These are phyloP conservation scores for Desmophyllum pertusum DNA, from an alignment of 92 coral and sea anemone species.

Conservation along the genomic window DNA sequence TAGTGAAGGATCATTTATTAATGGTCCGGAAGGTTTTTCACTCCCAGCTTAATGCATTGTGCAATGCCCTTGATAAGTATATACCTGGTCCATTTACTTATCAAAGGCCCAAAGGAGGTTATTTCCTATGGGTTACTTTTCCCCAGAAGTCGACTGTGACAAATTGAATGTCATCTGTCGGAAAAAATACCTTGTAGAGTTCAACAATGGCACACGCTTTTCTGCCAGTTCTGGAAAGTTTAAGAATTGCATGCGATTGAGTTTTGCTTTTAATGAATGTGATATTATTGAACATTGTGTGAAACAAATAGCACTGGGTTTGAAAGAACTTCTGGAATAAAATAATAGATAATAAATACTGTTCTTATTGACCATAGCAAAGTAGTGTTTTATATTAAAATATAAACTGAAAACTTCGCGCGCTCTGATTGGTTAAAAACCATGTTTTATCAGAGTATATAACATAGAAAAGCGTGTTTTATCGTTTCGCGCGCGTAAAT, in stretches of 20 bases:
- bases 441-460: too few species aligned
- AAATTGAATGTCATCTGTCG: constrained; percentile 53
- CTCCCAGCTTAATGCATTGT: constrained; percentile 75
- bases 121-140: constrained; percentile 88
- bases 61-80: constrained; percentile 80
- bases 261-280: constrained; percentile 67
- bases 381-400: too few species aligned
- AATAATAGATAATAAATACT: too few species aligned
- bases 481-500: too few species aligned
- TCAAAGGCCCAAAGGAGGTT: constrained; percentile 85
- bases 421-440: too few species aligned
- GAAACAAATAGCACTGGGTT: constrained; percentile 67
- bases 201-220: constrained; percentile 61
- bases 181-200: constrained; percentile 67
- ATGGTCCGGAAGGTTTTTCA: constrained; percentile 50
- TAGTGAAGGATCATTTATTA: constrained; percentile 67
- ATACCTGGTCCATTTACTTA: constrained; percentile 71
- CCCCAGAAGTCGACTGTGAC: constrained; percentile 67
- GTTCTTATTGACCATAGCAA: too few species aligned
- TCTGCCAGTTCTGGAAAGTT: constrained; percentile 81
- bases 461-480: too few species aligned
- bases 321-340: constrained; percentile 33
- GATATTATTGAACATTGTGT: constrained; percentile 65
- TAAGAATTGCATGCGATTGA: constrained; percentile 73
- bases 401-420: too few species aligned